phyloP scores from a whole-genome alignment of 2,888 invertebrate species.

The Acrobeloides nanus region DNA sequence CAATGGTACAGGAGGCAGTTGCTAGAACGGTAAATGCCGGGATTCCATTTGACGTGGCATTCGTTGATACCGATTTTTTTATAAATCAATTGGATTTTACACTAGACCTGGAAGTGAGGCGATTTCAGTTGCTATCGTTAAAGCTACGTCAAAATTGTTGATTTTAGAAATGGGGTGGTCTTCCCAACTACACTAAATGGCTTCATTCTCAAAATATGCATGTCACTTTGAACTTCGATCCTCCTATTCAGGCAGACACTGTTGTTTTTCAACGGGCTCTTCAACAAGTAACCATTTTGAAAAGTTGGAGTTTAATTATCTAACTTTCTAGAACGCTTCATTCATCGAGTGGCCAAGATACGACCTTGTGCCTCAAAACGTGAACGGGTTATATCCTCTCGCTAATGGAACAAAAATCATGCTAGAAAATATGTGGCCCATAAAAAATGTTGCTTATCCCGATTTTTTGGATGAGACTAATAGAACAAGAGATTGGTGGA shows the following conservation, averaged over 20 bases:
- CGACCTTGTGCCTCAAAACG: slow-evolving; percentile 14
- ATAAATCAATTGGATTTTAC: slow-evolving; percentile 72
- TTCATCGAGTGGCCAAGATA: slow-evolving; percentile 26
- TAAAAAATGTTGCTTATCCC: slow-evolving; percentile 29
- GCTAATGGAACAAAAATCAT: slow-evolving; percentile 23
- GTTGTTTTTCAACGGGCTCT: too few species aligned
- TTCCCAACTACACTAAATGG: too few species aligned
- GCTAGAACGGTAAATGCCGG: slow-evolving; percentile 28
- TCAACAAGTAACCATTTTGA: too few species aligned
- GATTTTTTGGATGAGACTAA: slow-evolving; percentile 43
- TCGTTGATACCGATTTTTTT: slow-evolving; percentile 63
- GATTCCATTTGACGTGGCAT: slow-evolving; percentile 42
- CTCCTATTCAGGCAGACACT: too few species aligned
- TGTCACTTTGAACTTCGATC: too few species aligned
- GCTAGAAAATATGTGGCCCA: slow-evolving; percentile 33
- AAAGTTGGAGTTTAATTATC: too few species aligned
- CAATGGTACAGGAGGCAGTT: slow-evolving; percentile 34
- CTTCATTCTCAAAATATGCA: too few species aligned
- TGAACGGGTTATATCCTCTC: slow-evolving; percentile 19
- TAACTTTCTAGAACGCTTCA: slow-evolving; percentile 14
- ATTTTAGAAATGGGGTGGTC: too few species aligned
- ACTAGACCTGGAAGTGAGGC: slow-evolving; percentile 23
- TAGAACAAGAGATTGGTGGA: slow-evolving; percentile 45
- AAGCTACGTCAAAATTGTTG: too few species aligned
- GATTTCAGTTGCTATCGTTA: too few species aligned